Percentiles rank a stretch among this genome's conserved stretches.
Conservation (phyloP, 2,888 invertebrate species). For the Bruchidius siliquastri region DNA sequence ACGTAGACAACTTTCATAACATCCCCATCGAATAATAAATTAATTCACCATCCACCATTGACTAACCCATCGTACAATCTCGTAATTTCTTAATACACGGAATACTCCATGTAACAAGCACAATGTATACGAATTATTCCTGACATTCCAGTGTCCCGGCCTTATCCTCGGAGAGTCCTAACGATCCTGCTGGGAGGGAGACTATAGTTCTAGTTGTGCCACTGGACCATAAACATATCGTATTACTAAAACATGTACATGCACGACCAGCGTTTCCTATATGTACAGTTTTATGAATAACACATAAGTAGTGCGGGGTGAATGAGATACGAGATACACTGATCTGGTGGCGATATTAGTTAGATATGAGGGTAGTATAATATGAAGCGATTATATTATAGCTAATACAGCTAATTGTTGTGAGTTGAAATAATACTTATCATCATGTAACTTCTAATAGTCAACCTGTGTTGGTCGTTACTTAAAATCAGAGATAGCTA, state of each 20-base stretch:
- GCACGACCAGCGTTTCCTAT: slow-evolving; percentile 1
- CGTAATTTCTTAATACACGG: background rate
- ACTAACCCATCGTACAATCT: background rate
- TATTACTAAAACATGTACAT: background rate
- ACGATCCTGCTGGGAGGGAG: background rate
- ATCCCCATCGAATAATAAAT: background rate
- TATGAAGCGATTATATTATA: too few relatives aligned
- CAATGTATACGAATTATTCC: background rate
- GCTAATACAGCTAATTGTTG: too few relatives aligned
- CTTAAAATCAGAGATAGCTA: too few relatives aligned
- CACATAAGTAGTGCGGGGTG: slow-evolving; percentile 13
- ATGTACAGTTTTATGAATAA: slow-evolving; percentile 34
- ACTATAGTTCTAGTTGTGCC: background rate
- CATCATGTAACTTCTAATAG: too few relatives aligned
- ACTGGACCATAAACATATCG: background rate
- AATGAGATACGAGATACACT: background rate
- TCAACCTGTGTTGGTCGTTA: too few relatives aligned
- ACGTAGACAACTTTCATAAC: slow-evolving; percentile 2
- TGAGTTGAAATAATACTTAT: too few relatives aligned
- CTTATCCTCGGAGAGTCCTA: background rate
- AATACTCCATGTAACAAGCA: background rate
- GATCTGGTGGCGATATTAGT: too few relatives aligned
- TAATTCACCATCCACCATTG: background rate
- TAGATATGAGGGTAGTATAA: too few relatives aligned
- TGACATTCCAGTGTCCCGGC: background rate